Base-by-base conservation (phyloP, 2,797 vertebrate species). In the Rachycentron canadum region DNA sequence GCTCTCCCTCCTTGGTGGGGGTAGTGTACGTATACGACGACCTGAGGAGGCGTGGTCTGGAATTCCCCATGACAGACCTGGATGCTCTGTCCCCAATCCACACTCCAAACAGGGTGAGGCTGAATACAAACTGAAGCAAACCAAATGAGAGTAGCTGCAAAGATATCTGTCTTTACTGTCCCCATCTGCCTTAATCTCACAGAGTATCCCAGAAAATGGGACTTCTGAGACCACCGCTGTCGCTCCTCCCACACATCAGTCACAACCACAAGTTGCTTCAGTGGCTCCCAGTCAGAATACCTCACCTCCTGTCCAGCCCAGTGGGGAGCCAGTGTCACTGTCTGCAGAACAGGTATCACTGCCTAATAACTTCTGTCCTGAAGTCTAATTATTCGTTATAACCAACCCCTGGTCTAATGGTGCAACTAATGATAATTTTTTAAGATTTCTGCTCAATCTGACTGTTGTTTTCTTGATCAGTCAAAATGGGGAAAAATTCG, bases 11-110 rank as follows among this genome's bases (percentile, higher is more conserved):
- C 65, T 89, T 99, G 74, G 93, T 93, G 0, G 98, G 98, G 0
- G 98, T 99, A 0, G 97, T 99, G 0, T 76, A 94, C 2, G 96
- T 99, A 3, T 99, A 99, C 6, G 98, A 99, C 73, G 97, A 99
- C 88, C 89, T 99, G 78, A 96, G 95, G 85, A 95, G 94, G 74
- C 97, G 98, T 65, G 98, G 98, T 25, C 92, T 99, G 88, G 98
- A 99, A 93, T 99, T 99, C 88, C 98, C 98, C 71, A 99, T 99
- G 98, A 99, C 98, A 0, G 97, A 99, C 86, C 93, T 99, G 84
- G 98, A 99, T 52, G 96, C 97, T 81, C 92, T 99, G 56, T 99
- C 98, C 0, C 98, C 98, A 78, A 99, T 99, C 79, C 96, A 99
- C 93, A 99, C 98, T 1, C 98, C 98, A 2, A 97, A 96, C 85